Conservation (phyloP, 2,888 invertebrate genomes). For the Uloborus plumipes region DNA sequence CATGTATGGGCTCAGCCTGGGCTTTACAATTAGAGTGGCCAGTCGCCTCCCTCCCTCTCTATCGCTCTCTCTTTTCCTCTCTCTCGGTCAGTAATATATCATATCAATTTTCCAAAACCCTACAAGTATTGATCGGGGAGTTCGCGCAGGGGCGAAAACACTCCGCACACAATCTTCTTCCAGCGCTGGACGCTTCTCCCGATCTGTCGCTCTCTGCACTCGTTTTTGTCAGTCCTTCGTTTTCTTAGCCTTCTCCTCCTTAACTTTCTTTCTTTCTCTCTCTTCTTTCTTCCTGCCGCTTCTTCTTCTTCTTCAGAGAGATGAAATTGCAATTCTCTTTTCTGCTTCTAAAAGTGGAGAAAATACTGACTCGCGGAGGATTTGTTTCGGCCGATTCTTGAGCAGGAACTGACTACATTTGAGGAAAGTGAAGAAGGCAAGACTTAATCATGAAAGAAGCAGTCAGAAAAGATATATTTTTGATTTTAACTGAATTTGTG, state of each 20-base stretch:
- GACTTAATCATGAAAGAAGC: too few species aligned
- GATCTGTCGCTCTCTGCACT: background rate
- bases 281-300: constrained; percentile 35
- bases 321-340: constrained; percentile 12
- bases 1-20: constrained; percentile 55
- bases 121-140: constrained; percentile 62
- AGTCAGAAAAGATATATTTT: too few species aligned
- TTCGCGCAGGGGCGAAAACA: constrained; percentile 39
- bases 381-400: too few species aligned
- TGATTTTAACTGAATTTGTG: too few species aligned
- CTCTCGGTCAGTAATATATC: constrained; percentile 63
- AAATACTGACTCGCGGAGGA: too few species aligned
- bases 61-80: constrained; percentile 15
- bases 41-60: constrained; percentile 6
- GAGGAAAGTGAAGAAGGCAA: too few species aligned
- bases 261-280: constrained; percentile 34
- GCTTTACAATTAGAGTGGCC: constrained; percentile 64
- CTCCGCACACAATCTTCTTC: constrained; percentile 34
- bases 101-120: constrained; percentile 66
- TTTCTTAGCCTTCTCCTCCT: constrained; percentile 31
- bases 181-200: constrained; percentile 4
- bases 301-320: constrained; percentile 26
- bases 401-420: too few species aligned
- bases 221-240: background rate
- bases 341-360: too few species aligned